These are phyloP conservation scores for Boloria euphrosyne DNA, from an alignment of 2,888 invertebrate genomes.

Conservation along the genomic window DNA sequence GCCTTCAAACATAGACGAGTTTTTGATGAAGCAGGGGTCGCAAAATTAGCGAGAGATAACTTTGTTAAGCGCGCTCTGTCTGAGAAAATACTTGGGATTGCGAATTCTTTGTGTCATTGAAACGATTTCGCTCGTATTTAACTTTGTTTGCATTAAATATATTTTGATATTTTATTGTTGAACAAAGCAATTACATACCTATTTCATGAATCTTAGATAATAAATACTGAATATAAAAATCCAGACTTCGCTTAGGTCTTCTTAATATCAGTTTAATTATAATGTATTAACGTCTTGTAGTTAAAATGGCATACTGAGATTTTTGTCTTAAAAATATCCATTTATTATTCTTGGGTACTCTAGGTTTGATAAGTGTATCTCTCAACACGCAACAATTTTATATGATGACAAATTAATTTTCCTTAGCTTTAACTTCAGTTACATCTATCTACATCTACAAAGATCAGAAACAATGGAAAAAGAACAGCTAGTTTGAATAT, in stretches of 20 bases:
- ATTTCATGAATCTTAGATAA: not conserved
- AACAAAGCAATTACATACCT: not conserved
- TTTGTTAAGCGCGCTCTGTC: conserved; percentile 29
- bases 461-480: too few relatives aligned
- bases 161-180: conserved; percentile 4
- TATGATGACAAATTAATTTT: too few relatives aligned
- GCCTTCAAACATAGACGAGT: conserved; percentile 18
- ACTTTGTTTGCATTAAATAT: conserved; percentile 9
- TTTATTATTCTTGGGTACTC: too few relatives aligned
- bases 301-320: too few relatives aligned
- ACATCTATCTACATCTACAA: too few relatives aligned
- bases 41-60: conserved; percentile 37
- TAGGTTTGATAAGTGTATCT: too few relatives aligned
- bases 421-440: too few relatives aligned
- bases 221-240: not conserved
- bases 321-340: too few relatives aligned
- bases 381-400: too few relatives aligned
- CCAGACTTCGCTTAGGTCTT: not conserved
- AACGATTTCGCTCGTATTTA: conserved; percentile 16
- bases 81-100: conserved; percentile 27
- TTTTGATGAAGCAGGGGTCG: conserved; percentile 27
- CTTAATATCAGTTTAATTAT: too few relatives aligned
- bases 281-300: too few relatives aligned
- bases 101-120: conserved; percentile 20
- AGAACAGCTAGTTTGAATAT: too few relatives aligned